Percentiles rank a stretch among this genome's conserved stretches.
Conservation (phyloP, 2,888 invertebrate species). For the Cerastis leucographa region DNA sequence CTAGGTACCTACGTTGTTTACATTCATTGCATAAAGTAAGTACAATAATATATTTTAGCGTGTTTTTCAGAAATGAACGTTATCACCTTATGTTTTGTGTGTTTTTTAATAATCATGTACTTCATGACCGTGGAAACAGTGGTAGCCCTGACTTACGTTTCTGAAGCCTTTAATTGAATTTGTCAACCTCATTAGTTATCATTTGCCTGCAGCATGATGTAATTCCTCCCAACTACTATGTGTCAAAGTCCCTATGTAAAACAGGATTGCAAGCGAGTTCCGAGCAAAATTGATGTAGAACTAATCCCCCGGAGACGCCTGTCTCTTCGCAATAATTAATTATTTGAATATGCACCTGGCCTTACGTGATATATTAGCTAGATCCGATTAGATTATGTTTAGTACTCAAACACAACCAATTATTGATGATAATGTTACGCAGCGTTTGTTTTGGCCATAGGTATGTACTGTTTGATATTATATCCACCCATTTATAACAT, state of each 20-base stretch:
- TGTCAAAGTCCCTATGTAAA: conserved; percentile 40
- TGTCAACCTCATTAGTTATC: conserved; percentile 2
- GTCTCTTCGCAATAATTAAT: conserved; percentile 58
- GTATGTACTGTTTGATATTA: not conserved
- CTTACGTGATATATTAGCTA: conserved; percentile 20
- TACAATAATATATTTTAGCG: not conserved
- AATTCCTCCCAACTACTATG: not conserved
- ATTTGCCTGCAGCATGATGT: not conserved
- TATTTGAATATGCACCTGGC: conserved; percentile 43
- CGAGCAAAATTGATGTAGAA: conserved; percentile 49
- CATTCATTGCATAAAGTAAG: conserved; percentile 3
- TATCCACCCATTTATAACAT: no score
- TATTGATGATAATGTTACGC: conserved; percentile 7
- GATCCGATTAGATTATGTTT: conserved; percentile 24
- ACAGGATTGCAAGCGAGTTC: conserved; percentile 32
- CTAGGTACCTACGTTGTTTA: not conserved
- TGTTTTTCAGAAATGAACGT: not conserved
- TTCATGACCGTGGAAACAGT: not conserved
- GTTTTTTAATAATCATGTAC: not conserved
- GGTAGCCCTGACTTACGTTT: not conserved
- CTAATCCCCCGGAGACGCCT: conserved; percentile 39
- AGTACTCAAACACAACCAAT: conserved; percentile 13
- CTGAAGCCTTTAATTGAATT: not conserved
- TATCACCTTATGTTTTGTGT: not conserved
- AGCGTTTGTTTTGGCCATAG: not conserved